These are phyloP conservation scores for Psittacula derbiana DNA, from an alignment of 2,797 vertebrate species.

Conservation along the genomic window DNA sequence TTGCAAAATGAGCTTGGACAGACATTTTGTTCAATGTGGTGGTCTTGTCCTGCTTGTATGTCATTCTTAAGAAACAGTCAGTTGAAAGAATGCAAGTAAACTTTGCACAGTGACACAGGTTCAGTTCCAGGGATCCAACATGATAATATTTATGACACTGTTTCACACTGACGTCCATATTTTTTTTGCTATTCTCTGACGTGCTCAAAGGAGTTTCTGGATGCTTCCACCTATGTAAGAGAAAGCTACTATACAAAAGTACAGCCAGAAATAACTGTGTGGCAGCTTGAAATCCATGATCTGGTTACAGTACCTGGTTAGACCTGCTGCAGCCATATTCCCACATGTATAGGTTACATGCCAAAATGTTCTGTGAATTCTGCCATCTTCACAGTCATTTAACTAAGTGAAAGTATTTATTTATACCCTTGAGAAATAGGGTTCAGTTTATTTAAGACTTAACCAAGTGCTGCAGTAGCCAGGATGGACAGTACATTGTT, in stretches of 20 bases:
- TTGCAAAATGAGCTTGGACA: background rate
- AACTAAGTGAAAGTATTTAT: background rate
- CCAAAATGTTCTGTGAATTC: background rate
- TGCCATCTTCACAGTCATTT: background rate
- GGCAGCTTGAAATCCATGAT: background rate
- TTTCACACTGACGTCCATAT: background rate
- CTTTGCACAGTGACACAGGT: background rate
- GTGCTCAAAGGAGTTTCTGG: background rate
- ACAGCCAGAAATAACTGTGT: background rate
- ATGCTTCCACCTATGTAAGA: background rate
- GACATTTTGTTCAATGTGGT: background rate
- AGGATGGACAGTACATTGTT: slow-evolving; percentile 13
- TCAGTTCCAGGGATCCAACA: background rate
- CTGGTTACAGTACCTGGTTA: background rate
- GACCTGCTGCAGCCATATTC: background rate
- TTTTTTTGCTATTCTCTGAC: background rate
- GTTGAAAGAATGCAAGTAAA: background rate
- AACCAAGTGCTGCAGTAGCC: background rate
- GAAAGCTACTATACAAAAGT: background rate
- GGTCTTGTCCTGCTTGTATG: background rate
- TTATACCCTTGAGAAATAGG: background rate
- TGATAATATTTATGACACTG: background rate
- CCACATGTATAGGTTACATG: background rate
- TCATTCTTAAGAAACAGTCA: background rate
- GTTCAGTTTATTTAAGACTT: background rate